Evolutionary conservation across 2,797 vertebrate genomes (phyloP).

Genomic region (Cuculus canorus): DNA sequence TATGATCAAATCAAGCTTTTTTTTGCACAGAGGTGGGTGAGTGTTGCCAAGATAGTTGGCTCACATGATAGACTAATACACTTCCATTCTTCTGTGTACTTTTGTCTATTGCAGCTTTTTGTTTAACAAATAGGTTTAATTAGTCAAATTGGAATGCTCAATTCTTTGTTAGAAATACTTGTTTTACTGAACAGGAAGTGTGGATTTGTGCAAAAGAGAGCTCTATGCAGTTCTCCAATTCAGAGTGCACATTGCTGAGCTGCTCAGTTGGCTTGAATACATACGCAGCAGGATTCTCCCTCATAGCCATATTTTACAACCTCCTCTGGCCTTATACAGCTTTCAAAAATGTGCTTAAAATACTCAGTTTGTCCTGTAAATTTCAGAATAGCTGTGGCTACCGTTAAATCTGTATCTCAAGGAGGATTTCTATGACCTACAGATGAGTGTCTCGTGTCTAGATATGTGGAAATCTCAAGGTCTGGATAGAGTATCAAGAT

Average conservation of each 20-base stretch:
- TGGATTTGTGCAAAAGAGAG: not conserved
- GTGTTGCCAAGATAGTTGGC: not conserved
- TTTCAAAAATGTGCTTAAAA: not conserved
- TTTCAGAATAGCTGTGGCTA: not conserved
- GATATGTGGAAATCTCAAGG: too few species aligned
- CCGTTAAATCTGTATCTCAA: not conserved
- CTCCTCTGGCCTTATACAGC: not conserved
- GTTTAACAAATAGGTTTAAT: not conserved
- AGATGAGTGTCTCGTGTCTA: fast-evolving
- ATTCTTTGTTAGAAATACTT: not conserved
- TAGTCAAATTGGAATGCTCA: not conserved
- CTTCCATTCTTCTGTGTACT: not conserved
- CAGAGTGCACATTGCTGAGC: not conserved
- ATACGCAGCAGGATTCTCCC: too few species aligned
- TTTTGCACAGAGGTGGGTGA: not conserved
- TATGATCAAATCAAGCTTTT: not conserved
- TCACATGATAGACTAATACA: not conserved
- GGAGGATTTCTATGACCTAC: not conserved
- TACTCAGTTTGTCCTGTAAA: not conserved
- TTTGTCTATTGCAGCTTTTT: not conserved
- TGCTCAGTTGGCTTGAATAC: not conserved
- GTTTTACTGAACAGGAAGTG: not conserved
- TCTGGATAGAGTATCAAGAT: fast-evolving
- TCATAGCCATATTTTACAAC: not conserved
- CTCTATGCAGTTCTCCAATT: fast-evolving